Conservation (phyloP, 1,140 invertebrate species). For the Drosophila erecta region DNA sequence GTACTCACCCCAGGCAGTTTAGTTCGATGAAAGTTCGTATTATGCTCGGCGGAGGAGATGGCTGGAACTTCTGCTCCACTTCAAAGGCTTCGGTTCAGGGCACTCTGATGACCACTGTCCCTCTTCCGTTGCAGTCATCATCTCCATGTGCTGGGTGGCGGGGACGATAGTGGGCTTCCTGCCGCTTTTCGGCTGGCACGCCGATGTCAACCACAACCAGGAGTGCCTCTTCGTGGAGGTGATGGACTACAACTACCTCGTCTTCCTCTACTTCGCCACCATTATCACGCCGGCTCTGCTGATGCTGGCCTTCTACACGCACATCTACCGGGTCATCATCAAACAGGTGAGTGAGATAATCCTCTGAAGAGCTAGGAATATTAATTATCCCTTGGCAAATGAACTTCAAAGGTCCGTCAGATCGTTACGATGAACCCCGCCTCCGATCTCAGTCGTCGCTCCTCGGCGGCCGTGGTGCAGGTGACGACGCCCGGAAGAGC, state of each 20-base stretch:
- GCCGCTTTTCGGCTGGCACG: conserved; percentile 94
- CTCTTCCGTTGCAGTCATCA: conserved; percentile 89
- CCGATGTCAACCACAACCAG: conserved; percentile 85
- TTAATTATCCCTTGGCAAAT: neutral
- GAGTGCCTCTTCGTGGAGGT: conserved; percentile 93
- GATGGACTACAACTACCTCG: conserved; percentile 94
- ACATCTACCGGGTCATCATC: conserved; percentile 94
- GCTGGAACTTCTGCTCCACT: conserved; percentile 22
- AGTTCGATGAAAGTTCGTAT: conserved; percentile 46
- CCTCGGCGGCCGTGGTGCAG: conserved; percentile 75
- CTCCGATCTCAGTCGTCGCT: conserved; percentile 76
- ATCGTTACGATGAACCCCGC: conserved; percentile 84
- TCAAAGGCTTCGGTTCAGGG: conserved; percentile 45
- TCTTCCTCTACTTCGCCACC: conserved; percentile 95
- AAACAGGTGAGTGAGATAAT: conserved; percentile 89
- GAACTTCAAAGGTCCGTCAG: conserved; percentile 74
- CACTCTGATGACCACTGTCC: conserved; percentile 7
- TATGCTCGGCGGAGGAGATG: conserved; percentile 37
- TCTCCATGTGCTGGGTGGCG: conserved; percentile 93
- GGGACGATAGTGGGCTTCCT: conserved; percentile 92
- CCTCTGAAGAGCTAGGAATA: neutral
- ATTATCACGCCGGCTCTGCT: conserved; percentile 94
- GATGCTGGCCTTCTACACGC: conserved; percentile 93
- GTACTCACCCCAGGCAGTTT: neutral
- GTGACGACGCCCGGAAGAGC: conserved; percentile 46